Conservation (phyloP, 2,113 vertebrate genomes). For the Caloenas nicobarica region DNA sequence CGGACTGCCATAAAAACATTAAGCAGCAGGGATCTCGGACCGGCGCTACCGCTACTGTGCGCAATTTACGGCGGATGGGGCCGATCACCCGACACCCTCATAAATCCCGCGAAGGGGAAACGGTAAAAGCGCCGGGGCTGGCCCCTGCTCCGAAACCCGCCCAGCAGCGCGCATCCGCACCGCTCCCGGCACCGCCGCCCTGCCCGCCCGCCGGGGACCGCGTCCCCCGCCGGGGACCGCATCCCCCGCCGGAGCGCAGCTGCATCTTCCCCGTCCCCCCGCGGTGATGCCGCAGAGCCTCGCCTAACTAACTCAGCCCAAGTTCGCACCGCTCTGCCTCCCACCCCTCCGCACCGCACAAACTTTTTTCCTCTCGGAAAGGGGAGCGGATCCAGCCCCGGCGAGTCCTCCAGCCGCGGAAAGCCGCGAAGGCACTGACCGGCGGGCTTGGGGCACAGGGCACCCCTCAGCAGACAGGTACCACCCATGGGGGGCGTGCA, state of each 20-base stretch:
- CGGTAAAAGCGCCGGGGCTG: fast-evolving
- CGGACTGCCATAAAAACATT: not conserved
- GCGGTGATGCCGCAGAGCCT: not conserved
- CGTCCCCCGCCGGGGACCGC: not conserved
- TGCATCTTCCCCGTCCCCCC: not conserved
- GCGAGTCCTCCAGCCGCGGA: not conserved
- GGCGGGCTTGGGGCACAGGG: not conserved
- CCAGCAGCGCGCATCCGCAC: not conserved
- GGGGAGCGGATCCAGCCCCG: not conserved
- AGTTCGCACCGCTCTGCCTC: not conserved
- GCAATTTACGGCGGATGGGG: not conserved
- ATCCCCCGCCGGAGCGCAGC: too few relatives aligned
- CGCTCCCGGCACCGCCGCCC: not conserved
- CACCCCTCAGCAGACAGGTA: not conserved
- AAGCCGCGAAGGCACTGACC: not conserved
- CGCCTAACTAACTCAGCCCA: not conserved
- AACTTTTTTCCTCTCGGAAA: not conserved
- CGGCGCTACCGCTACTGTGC: not conserved
- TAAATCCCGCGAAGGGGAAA: fast-evolving
- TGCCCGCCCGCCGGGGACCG: not conserved
- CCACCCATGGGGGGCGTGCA: not conserved
- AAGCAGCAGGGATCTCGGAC: fast-evolving
- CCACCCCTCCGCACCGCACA: not conserved
- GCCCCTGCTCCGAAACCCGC: fast-evolving
- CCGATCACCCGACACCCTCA: fast-evolving